phyloP scores from a whole-genome alignment of 2,113 vertebrate genomes.

The Seriola rivoliana region DNA sequence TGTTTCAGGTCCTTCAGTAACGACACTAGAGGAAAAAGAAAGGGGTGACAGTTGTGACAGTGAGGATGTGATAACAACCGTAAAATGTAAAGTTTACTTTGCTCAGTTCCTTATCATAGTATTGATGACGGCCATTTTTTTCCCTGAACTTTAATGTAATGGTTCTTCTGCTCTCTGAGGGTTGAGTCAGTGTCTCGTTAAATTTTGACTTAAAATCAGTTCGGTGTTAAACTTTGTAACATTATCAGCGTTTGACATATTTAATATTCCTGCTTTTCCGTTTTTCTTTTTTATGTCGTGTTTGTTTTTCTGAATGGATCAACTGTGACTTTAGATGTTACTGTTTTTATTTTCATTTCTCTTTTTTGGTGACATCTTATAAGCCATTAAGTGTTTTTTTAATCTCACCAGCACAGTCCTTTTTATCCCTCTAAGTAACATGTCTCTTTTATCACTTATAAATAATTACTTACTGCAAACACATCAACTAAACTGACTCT shows the following conservation, averaged over 20 bases:
- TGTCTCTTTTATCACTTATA: no score
- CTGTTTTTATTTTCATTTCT: neutral
- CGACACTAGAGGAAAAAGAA: constrained; percentile 85
- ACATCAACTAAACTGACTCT: no score
- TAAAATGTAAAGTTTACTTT: neutral
- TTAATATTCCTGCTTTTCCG: no score
- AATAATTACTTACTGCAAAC: no score
- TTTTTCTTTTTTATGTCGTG: neutral
- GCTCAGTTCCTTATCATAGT: neutral
- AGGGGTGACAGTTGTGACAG: neutral
- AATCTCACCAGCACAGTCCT: neutral
- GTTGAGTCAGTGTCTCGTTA: no score
- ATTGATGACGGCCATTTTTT: no score
- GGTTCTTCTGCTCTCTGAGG: no score
- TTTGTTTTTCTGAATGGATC: neutral
- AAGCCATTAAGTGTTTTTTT: no score
- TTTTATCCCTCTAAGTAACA: neutral
- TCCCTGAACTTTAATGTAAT: no score
- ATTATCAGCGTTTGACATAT: no score
- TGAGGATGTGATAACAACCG: neutral
- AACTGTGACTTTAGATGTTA: neutral
- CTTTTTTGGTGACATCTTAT: neutral
- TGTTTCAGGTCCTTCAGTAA: constrained; percentile 97
- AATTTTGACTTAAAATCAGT: no score
- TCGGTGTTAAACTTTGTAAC: no score